Conservation (phyloP, 2,113 vertebrate genomes). For the Carassius gibelio region DNA sequence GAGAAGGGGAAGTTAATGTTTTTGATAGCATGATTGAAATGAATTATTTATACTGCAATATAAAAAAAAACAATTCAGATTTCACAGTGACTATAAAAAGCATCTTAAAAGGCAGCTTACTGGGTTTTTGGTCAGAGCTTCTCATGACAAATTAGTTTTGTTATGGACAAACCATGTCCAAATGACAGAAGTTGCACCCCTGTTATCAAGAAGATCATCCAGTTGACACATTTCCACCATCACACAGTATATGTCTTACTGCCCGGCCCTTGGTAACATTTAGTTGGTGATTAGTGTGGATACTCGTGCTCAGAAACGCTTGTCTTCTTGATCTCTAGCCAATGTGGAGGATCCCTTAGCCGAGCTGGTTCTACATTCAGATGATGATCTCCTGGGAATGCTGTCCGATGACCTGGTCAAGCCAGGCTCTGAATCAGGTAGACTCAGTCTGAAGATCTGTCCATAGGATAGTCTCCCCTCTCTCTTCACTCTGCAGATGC, state of each 20-base stretch:
- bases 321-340: slow-evolving; percentile 72
- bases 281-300: not conserved
- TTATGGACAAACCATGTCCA: not conserved
- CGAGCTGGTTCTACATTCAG: slow-evolving; percentile 90
- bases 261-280: not conserved
- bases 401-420: slow-evolving; percentile 88
- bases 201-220: not conserved
- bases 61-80: too few species aligned
- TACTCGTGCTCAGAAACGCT: slow-evolving; percentile 43
- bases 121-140: too few species aligned
- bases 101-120: too few species aligned
- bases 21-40: too few species aligned
- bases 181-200: not conserved
- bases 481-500: slow-evolving; percentile 27
- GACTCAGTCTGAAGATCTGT: slow-evolving; percentile 17
- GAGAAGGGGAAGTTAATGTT: too few species aligned
- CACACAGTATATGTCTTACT: not conserved
- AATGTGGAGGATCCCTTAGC: slow-evolving; percentile 83
- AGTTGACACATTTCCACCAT: too few species aligned
- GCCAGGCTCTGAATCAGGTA: slow-evolving; percentile 83
- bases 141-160: not conserved
- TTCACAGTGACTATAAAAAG: too few species aligned
- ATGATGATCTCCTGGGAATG: slow-evolving; percentile 93
- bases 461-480: slow-evolving; percentile 10
- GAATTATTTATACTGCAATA: too few species aligned